phyloP scores from a whole-genome alignment of 2,797 vertebrate genomes.

The Hemibagrus guttatus region DNA sequence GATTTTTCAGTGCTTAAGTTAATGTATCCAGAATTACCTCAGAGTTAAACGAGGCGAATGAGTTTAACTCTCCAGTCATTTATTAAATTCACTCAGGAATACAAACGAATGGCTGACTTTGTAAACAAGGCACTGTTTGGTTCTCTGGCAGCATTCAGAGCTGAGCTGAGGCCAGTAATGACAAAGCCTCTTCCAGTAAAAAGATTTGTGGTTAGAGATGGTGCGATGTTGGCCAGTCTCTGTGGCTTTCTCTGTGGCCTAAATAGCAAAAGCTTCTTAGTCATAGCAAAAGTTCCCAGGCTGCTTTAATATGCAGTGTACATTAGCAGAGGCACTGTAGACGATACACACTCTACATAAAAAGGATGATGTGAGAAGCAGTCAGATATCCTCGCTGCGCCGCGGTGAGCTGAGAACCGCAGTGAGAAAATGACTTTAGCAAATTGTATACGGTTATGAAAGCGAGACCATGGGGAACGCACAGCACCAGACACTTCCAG shows the following conservation, averaged over 20 bases:
- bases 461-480: neutral
- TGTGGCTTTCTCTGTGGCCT: constrained; percentile 74
- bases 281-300: neutral
- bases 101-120: neutral
- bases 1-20: neutral
- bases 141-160: constrained; percentile 44
- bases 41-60: neutral
- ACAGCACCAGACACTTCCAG: neutral
- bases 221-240: constrained; percentile 75
- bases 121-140: constrained; percentile 16
- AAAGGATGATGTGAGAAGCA: neutral
- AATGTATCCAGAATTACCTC: neutral
- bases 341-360: neutral
- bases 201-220: constrained; percentile 76
- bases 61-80: neutral
- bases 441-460: neutral
- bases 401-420: neutral
- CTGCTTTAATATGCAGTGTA: constrained; percentile 16
- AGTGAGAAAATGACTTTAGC: neutral
- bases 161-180: constrained; percentile 72
- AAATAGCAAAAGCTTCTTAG: constrained; percentile 75
- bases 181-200: constrained; percentile 75
- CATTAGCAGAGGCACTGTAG: neutral
- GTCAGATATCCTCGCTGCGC: neutral
- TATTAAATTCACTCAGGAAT: constrained; percentile 7